phyloP scores from a whole-genome alignment of 2,113 vertebrate species.

The Clarias macrocephalus region DNA sequence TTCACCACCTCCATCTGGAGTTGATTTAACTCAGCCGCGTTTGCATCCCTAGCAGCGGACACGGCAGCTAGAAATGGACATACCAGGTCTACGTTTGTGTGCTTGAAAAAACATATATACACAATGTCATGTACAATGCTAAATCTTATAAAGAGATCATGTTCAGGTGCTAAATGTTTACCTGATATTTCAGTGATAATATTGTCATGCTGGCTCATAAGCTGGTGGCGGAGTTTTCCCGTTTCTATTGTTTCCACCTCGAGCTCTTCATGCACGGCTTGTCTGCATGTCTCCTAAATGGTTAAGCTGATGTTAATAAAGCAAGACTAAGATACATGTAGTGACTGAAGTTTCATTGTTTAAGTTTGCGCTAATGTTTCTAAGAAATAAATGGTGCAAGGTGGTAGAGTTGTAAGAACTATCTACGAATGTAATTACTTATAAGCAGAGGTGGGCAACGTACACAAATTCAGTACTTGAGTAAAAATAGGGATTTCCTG shows the following conservation, averaged over 20 bases:
- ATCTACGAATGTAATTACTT: too few species aligned
- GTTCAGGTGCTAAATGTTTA: conserved; percentile 41
- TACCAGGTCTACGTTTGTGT: neutral
- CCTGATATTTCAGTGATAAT: conserved; percentile 72
- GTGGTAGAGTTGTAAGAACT: neutral
- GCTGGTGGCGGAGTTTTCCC: conserved; percentile 71
- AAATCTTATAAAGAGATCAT: neutral
- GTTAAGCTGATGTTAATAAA: neutral
- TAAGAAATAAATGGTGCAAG: neutral
- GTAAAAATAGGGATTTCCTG: too few species aligned
- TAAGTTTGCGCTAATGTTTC: neutral
- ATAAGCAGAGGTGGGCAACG: too few species aligned
- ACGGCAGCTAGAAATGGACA: conserved; percentile 62
- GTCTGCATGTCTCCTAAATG: conserved; percentile 72
- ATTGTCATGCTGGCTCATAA: conserved; percentile 58
- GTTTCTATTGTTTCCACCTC: conserved; percentile 82
- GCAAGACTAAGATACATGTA: neutral
- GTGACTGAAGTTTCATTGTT: neutral
- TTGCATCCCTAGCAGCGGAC: conserved; percentile 62
- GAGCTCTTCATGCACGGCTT: conserved; percentile 67
- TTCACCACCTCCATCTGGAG: conserved; percentile 60
- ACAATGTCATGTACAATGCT: neutral
- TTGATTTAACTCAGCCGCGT: conserved; percentile 63
- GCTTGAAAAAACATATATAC: neutral
- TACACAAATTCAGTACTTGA: too few species aligned